phyloP scores from a whole-genome alignment of 37 sponge, comb jelly and placozoan genomes.

The Corticium candelabrum region DNA sequence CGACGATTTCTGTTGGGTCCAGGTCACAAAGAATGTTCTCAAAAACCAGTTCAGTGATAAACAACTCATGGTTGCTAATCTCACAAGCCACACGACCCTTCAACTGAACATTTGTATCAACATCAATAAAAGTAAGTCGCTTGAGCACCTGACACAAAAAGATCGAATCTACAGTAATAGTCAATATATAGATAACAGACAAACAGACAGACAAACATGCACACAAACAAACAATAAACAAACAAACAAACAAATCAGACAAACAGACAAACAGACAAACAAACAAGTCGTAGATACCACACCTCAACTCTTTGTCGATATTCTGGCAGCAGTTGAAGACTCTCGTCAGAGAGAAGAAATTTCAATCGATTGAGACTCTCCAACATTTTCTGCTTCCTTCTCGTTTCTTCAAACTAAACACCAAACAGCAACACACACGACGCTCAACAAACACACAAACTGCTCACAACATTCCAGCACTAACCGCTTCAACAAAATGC shows the following conservation, averaged over 20 bases:
- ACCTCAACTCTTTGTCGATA: conserved; percentile 55
- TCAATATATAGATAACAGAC: too few relatives aligned
- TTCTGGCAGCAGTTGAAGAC: conserved; percentile 82
- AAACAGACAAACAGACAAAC: too few relatives aligned
- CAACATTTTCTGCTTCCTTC: conserved; percentile 33
- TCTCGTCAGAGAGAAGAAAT: conserved; percentile 66
- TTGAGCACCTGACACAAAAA: conserved; percentile 87
- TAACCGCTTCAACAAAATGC: conserved; percentile 47
- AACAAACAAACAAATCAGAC: too few relatives aligned
- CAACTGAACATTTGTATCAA: conserved; percentile 33
- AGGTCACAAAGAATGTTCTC: conserved; percentile 57
- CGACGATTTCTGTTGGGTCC: conserved; percentile 69
- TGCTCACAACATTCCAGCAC: too few relatives aligned
- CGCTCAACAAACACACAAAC: too few relatives aligned
- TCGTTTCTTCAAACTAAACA: conserved; percentile 37
- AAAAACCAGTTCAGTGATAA: conserved; percentile 87
- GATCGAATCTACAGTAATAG: too few relatives aligned
- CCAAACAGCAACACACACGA: too few relatives aligned
- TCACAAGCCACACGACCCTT: conserved; percentile 88
- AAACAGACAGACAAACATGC: too few relatives aligned
- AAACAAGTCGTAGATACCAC: too few relatives aligned
- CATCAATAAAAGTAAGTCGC: conserved; percentile 54
- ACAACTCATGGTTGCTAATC: conserved; percentile 73
- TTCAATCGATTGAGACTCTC: conserved; percentile 21
- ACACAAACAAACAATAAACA: too few relatives aligned